Evolutionary conservation across 1,140 invertebrate species (phyloP).

Genomic region (Anthonomus grandis): DNA sequence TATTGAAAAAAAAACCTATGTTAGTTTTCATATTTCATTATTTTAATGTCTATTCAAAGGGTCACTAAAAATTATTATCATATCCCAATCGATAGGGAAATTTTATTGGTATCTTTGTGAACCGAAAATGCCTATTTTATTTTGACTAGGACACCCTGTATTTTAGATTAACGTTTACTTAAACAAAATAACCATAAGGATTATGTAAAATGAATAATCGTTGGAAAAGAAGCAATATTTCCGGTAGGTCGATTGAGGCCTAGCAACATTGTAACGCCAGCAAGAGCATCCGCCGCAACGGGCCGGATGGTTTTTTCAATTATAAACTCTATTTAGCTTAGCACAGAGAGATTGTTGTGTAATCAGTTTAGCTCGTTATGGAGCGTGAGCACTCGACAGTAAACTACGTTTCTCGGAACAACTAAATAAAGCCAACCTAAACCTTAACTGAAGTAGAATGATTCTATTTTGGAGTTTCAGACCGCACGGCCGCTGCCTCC

Average conservation of each 20-base stretch:
- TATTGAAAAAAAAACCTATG: no score
- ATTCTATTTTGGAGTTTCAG: slow-evolving; percentile 46
- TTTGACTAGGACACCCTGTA: no score
- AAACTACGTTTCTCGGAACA: slow-evolving; percentile 47
- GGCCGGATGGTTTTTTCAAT: slow-evolving; percentile 48
- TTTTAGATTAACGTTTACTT: no score
- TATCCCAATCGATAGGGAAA: no score
- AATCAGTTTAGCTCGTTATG: slow-evolving; percentile 50
- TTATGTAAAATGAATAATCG: slow-evolving; percentile 14
- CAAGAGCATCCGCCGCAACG: no score
- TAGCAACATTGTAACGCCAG: no score
- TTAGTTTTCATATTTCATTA: no score
- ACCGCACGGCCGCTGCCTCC: slow-evolving; percentile 28
- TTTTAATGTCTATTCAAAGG: no score
- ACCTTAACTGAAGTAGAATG: slow-evolving; percentile 51
- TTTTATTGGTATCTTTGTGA: no score
- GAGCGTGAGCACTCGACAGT: slow-evolving; percentile 48
- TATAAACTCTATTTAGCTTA: slow-evolving; percentile 52
- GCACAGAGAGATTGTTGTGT: slow-evolving; percentile 51
- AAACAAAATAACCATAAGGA: no score
- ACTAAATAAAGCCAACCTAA: slow-evolving; percentile 51
- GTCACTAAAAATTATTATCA: no score
- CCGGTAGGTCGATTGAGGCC: slow-evolving; percentile 12
- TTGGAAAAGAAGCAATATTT: slow-evolving; percentile 16
- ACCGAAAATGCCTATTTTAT: no score